phyloP scores from a whole-genome alignment of 2,888 invertebrate genomes.

The Biston stratarius region DNA sequence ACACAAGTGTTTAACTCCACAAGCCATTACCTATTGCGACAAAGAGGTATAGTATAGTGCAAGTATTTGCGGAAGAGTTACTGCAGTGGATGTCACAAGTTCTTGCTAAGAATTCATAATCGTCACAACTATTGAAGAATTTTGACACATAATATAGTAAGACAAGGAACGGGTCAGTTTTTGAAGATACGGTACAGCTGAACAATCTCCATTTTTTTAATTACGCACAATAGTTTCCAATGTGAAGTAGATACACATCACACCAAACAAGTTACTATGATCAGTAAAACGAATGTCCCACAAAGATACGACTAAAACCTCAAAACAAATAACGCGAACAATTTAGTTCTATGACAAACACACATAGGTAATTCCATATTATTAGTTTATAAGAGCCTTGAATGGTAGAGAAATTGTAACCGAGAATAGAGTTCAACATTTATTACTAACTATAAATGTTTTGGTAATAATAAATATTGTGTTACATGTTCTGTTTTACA shows the following conservation, averaged over 20 bases:
- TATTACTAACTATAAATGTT: too few relatives aligned
- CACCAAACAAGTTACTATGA: background rate
- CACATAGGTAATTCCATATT: background rate
- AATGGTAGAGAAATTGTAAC: background rate
- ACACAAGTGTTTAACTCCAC: background rate
- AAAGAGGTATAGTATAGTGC: too few relatives aligned
- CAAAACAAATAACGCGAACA: conserved; percentile 1
- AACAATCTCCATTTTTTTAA: too few relatives aligned
- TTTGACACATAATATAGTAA: too few relatives aligned
- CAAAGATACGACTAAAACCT: conserved; percentile 7
- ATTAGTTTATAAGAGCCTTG: background rate
- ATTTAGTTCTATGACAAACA: conserved; percentile 9
- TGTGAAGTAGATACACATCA: background rate
- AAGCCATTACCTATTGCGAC: background rate
- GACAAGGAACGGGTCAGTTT: too few relatives aligned
- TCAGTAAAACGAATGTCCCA: background rate
- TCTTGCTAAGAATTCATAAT: conserved; percentile 24
- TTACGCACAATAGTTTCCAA: too few relatives aligned
- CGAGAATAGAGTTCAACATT: conserved; percentile 11
- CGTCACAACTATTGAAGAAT: conserved; percentile 43
- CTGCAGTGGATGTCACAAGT: background rate
- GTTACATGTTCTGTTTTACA: conserved; percentile 27
- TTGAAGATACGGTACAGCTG: too few relatives aligned
- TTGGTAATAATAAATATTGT: conserved; percentile 9
- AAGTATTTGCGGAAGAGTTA: background rate